These are phyloP conservation scores for Myripristis murdjan DNA, from an alignment of 2,797 vertebrate species.

Conservation along the genomic window DNA sequence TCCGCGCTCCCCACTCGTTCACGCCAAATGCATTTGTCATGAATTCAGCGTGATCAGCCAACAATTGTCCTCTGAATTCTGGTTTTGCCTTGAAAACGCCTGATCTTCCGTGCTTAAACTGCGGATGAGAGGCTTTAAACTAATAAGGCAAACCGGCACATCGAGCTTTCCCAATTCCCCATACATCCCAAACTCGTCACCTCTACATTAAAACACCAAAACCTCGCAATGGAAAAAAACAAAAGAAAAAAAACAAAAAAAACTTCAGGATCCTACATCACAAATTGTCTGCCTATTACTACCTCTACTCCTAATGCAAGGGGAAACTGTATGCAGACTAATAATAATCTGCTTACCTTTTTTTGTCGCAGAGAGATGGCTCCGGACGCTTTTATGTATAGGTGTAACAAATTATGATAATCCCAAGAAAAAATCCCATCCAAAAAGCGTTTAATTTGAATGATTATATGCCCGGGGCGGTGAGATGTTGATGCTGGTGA, in stretches of 20 bases:
- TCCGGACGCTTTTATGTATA: conserved; percentile 29
- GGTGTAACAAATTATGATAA: conserved; percentile 53
- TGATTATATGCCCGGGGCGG: conserved; percentile 16
- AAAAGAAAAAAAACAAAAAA: too few relatives aligned
- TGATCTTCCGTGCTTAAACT: conserved; percentile 15
- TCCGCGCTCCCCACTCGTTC: conserved; percentile 27
- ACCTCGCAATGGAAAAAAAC: not conserved
- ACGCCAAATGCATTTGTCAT: conserved; percentile 9
- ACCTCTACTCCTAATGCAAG: not conserved
- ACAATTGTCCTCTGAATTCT: not conserved
- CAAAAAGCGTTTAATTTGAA: conserved; percentile 30
- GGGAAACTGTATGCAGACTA: not conserved
- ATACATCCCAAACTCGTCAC: conserved; percentile 45
- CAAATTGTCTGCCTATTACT: not conserved
- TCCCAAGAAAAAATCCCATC: conserved; percentile 63
- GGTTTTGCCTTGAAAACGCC: not conserved
- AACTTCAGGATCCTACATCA: conserved; percentile 28
- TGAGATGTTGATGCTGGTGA: conserved; percentile 61
- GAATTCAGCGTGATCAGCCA: conserved; percentile 5
- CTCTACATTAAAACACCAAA: conserved; percentile 1
- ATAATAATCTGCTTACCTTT: conserved; percentile 71
- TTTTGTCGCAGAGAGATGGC: conserved; percentile 47
- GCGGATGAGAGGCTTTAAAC: conserved; percentile 46
- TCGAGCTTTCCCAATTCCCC: conserved; percentile 34
- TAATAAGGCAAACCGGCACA: conserved; percentile 39